Base-by-base conservation (phyloP, 2,888 invertebrate species). In the Hedychridium roseum region DNA sequence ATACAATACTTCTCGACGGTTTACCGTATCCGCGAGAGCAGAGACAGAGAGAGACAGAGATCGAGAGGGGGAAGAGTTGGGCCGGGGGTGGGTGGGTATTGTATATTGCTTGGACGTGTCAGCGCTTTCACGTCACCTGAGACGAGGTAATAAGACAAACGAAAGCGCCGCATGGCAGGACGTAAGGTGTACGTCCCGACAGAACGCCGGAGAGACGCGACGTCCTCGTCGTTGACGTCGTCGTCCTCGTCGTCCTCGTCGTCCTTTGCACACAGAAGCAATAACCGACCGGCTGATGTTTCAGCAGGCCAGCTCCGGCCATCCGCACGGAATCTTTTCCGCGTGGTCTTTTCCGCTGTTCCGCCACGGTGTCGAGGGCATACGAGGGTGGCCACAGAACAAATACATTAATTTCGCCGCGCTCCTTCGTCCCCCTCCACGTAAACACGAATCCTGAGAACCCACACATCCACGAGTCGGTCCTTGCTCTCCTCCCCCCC, bases 361-460 rank as follows among this genome's bases (percentile, higher is more conserved):
- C 11, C 14, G 6, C 11, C 31, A 7, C 60, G 58, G 66, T 60
- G 59, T 64, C 55, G 51, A 60, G 59, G 68, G 61, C 70, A 68
- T 60, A 68, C 65, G 72, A 74, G 74, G 76, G 75, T 74, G 69
- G 71, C 70, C 71, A 62, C 73, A 73, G 74, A 76, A 76, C 76
- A 76, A 76, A 76, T 75, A 76, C 76, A 76, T 76, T 76, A 76
- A 76, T 76, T 76, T 76, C 73, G 69, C 68, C 65, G 70, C 61
- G 66, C 56, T 52, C 57, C 50, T 57, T 44, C 50, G 49, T 44
- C 57, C 45, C 53, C 54, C 53, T 32, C 46, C 51, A 52, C 43
- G 49, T 50, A 50, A 56, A 53, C 50, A 59, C 56, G 45, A n/a
- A 54, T 53, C 53, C 44, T 36, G 42, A 37, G 37, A 35, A 20